phyloP scores from a whole-genome alignment of 2,888 invertebrate species.

The Cryptocephalus primarius region DNA sequence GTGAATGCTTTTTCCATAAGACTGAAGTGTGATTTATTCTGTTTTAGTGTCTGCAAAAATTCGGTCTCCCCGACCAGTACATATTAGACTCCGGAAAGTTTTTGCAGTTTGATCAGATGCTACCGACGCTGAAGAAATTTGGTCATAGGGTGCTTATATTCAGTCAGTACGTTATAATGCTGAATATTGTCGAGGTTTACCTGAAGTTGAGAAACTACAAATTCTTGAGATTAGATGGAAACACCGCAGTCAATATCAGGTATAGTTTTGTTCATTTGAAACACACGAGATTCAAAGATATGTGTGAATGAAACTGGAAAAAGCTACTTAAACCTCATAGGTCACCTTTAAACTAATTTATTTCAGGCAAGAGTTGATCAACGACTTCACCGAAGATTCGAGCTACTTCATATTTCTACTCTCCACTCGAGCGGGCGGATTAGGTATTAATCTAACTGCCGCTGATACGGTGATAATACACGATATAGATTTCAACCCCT shows the following conservation, averaged over 20 bases:
- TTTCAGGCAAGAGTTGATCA: conserved; percentile 78
- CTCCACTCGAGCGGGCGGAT: conserved; percentile 91
- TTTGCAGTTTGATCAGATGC: conserved; percentile 59
- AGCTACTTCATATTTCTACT: conserved; percentile 82
- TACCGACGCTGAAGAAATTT: conserved; percentile 60
- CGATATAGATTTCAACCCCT: conserved; percentile 97
- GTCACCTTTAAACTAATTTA: background rate
- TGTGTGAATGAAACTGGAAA: no score
- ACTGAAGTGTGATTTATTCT: background rate
- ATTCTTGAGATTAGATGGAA: conserved; percentile 80
- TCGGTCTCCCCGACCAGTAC: conserved; percentile 53
- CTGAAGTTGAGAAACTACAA: conserved; percentile 59
- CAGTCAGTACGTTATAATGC: conserved; percentile 92
- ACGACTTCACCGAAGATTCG: conserved; percentile 69
- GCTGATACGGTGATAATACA: conserved; percentile 95
- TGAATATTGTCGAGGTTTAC: conserved; percentile 87
- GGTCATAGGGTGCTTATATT: conserved; percentile 84
- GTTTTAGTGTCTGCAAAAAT: conserved; percentile 49
- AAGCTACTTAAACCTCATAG: no score
- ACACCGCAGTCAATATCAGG: conserved; percentile 74
- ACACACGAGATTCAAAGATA: no score
- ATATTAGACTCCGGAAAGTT: conserved; percentile 85
- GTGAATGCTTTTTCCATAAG: no score
- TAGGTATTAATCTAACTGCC: conserved; percentile 87
- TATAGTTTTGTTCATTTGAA: conserved; percentile 20